phyloP scores from a whole-genome alignment of 2,797 vertebrate species.

The Coluber constrictor region DNA sequence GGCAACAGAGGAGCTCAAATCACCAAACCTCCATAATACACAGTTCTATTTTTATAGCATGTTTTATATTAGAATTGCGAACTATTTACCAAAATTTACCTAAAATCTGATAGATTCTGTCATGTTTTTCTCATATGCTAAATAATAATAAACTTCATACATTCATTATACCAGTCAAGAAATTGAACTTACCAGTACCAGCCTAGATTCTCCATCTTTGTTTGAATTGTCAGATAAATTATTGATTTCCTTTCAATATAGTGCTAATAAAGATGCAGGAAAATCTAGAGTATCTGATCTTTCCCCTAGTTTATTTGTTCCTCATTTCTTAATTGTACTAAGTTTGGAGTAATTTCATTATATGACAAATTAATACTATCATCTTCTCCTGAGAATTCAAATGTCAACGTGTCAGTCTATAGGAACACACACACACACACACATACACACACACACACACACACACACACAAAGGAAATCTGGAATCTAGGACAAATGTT shows the following conservation, averaged over 20 bases:
- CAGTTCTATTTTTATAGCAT: not conserved
- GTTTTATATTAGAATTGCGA: not conserved
- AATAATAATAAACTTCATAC: not conserved
- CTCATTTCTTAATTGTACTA: not conserved
- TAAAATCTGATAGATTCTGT: not conserved
- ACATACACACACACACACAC: too few species aligned
- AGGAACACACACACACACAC: rapidly evolving
- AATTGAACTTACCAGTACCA: rapidly evolving
- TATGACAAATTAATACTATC: rapidly evolving
- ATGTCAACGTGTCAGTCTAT: rapidly evolving
- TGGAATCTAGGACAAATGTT: too few species aligned
- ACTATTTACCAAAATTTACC: not conserved
- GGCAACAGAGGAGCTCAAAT: rapidly evolving
- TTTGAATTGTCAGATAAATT: not conserved
- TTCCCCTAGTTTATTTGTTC: not conserved
- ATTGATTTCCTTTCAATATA: not conserved
- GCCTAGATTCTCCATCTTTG: rapidly evolving
- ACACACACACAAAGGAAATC: not conserved
- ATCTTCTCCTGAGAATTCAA: not conserved
- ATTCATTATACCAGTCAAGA: rapidly evolving
- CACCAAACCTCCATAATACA: rapidly evolving
- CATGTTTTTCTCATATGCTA: not conserved
- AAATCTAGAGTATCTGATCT: rapidly evolving
- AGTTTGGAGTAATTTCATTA: rapidly evolving
- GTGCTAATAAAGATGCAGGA: not conserved